phyloP scores from a whole-genome alignment of 1,140 invertebrate genomes.

The Drosophila erecta region DNA sequence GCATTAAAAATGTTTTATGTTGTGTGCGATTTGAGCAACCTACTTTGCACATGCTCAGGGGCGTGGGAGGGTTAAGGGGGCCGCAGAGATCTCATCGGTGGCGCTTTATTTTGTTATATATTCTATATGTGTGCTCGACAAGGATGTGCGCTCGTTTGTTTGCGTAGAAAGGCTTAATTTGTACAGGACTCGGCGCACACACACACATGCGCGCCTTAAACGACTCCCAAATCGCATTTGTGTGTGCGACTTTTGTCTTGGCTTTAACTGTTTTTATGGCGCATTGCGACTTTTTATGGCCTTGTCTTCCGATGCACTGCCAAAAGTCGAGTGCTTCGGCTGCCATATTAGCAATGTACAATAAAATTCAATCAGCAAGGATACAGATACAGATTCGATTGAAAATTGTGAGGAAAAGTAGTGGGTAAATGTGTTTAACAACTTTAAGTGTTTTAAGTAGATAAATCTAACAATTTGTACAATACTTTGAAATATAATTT shows the following conservation, averaged over 20 bases:
- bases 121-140: slow-evolving; percentile 26
- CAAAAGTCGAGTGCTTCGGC: neutral
- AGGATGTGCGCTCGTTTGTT: slow-evolving; percentile 79
- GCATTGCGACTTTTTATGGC: slow-evolving; percentile 82
- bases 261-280: slow-evolving; percentile 82
- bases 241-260: slow-evolving; percentile 75
- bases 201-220: slow-evolving; percentile 41
- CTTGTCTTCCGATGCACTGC: slow-evolving; percentile 69
- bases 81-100: slow-evolving; percentile 34
- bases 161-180: slow-evolving; percentile 82
- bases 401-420: too few relatives aligned
- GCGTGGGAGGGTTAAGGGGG: slow-evolving; percentile 5
- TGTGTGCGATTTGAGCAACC: slow-evolving; percentile 81
- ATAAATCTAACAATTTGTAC: too few relatives aligned
- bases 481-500: too few relatives aligned
- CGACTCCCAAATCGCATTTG: slow-evolving; percentile 53
- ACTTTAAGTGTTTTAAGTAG: too few relatives aligned
- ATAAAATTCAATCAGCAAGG: neutral
- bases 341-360: neutral
- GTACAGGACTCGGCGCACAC: slow-evolving; percentile 45
- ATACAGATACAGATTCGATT: neutral
- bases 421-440: too few relatives aligned
- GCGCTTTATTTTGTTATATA: slow-evolving; percentile 56
- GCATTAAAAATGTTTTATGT: slow-evolving; percentile 84
- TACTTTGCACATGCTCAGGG: slow-evolving; percentile 74